Evolutionary conservation across 1,140 invertebrate species (phyloP).

Genomic region (Cotesia chilonis): DNA sequence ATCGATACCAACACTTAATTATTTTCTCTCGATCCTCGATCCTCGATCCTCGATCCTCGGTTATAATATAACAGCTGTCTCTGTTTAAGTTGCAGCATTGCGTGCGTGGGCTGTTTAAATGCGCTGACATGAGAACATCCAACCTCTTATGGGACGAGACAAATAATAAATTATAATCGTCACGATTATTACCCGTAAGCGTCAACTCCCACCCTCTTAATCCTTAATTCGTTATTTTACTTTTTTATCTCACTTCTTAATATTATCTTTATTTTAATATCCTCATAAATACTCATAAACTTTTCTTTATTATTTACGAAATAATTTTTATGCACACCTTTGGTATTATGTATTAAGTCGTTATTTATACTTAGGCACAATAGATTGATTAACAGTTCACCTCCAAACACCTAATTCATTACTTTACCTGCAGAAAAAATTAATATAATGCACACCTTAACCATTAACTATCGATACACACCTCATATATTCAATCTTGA

Average conservation of each 20-base stretch:
- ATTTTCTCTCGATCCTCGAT: neutral
- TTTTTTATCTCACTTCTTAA: neutral
- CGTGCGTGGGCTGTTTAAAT: conserved; percentile 36
- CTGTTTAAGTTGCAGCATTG: neutral
- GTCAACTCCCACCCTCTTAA: conserved; percentile 24
- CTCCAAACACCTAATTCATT: too few species aligned
- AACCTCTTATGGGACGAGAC: conserved; percentile 48
- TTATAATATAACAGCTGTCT: conserved; percentile 1
- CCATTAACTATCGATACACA: too few species aligned
- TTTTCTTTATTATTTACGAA: neutral
- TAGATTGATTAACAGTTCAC: too few species aligned
- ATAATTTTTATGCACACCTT: neutral
- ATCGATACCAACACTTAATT: neutral
- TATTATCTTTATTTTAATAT: neutral
- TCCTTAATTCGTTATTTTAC: too few species aligned
- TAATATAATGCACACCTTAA: too few species aligned
- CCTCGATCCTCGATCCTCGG: neutral
- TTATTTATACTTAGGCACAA: too few species aligned
- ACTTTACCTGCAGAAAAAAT: too few species aligned
- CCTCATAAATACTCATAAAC: neutral
- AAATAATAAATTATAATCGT: conserved; percentile 61
- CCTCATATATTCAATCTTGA: too few species aligned
- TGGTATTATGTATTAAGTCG: too few species aligned
- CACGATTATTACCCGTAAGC: conserved; percentile 50
- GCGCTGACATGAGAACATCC: conserved; percentile 47